Evolutionary conservation across 2,113 vertebrate species (phyloP), one percentile per base, ranked within the genome.

Genomic region (Zosterops hypoxanthus): DNA sequence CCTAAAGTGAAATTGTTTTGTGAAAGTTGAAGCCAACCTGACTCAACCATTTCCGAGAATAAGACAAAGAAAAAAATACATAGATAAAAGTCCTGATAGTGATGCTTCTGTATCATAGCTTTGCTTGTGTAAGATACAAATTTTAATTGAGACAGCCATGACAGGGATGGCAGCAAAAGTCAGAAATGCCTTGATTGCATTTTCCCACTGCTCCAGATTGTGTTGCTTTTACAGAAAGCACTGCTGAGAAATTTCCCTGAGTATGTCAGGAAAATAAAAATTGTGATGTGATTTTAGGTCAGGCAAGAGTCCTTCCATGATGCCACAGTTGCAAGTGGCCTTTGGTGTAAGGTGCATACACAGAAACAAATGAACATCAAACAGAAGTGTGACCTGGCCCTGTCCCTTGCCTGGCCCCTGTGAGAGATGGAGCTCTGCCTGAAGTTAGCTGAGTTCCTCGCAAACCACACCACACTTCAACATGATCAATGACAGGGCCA

Each of bases 11-110:
- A 55, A 5, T 11, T 21, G 33, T 57, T 72, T 44, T 61, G 12
- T 44, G 42, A 88, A 86, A 84, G 63, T 5, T 39, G 53, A 55
- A 83, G 33, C 34, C 34, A 71, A 25, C 5, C 47, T 29, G 34
- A 82, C n/a, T 86, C 59, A 77, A 70, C 18, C 17, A 92, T 73
- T 96, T 90, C 82, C 12, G 8, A 94, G 55, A 64, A 88, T 12
- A 70, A 81, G 68, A 86, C 42, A 55, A 80, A 82, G 33, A 31
- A 84, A 92, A 92, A 79, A 91, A 76, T 42, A 64, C 14, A 34
- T 57, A 77, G 55, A 42, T 96, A 46, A 65, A 91, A 86, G n/a
- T 49, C 19, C 14, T 73, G 34, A 11, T 21, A 72, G 14, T 9
- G 36, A 26, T 73, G 7, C 8, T 90, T 86, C 82, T 77, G 44